Base-by-base conservation (phyloP, 2,113 vertebrate species). In the Callocephalon fimbriatum region DNA sequence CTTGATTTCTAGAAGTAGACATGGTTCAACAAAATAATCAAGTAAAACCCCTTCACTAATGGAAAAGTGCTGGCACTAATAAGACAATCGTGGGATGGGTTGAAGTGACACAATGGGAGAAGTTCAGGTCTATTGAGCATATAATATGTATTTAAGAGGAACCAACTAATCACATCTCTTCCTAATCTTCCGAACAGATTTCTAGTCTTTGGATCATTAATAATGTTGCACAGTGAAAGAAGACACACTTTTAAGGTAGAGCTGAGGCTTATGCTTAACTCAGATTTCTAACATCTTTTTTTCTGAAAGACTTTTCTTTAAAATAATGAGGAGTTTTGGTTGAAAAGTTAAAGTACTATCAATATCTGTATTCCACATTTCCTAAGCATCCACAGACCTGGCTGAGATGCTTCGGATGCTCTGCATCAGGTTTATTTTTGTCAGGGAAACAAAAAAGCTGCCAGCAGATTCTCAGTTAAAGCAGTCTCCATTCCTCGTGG, bases 391-490 rank as follows among this genome's bases (percentile, higher is more conserved):
- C 11, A 50, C 22, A 63, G 31, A 47, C 12, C 10, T 25, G 31
- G 1, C 15, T 90, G 40, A 51, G 25, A 23, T 38, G 3, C 9
- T 97, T 58, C 7, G 1, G 9, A 14, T 47, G 40, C 14, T 72
- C 63, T 66, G 26, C 21, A 71, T 10, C 45, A 31, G 5, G 4
- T 65, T 95, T 82, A 23, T 6, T 42, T 95, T 71, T 74, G 47
- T 42, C 50, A 95, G 22, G 15, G 26, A 87, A 74, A 47, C 22
- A 74, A 91, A 94, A 92, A 89, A 72, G 32, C 38, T 66, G 19
- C 94, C 94, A 88, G 86, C 54, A 92, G 93, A 40, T 67, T 96
- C 68, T 61, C 75, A 61, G 90, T 96, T 96, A 95, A 97, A 86
- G 45, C 56, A 90, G 38, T 18, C 45, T 86, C 72, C 61, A 4